Evolutionary conservation across 2,888 invertebrate genomes (phyloP).

Genomic region (Philonicus albiceps): DNA sequence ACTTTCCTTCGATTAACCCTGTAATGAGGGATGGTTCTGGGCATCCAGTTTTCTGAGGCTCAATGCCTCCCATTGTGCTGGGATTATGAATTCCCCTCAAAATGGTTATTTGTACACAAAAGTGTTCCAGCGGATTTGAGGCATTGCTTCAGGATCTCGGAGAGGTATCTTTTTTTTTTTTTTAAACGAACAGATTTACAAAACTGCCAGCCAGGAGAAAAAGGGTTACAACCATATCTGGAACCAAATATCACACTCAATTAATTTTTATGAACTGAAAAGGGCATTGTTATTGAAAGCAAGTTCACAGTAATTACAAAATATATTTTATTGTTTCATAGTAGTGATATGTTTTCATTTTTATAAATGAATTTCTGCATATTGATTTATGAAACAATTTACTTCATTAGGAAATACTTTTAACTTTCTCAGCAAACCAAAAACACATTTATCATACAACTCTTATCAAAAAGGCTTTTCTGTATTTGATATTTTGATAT

Average conservation of each 20-base stretch:
- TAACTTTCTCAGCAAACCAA: too few species aligned
- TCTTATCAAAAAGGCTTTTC: too few species aligned
- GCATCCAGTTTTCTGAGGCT: slow-evolving; percentile 14
- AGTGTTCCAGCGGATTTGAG: slow-evolving; percentile 2
- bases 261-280: slow-evolving; percentile 1
- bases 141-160: neutral
- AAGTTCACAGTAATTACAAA: neutral
- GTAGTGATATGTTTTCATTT: neutral
- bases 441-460: too few species aligned
- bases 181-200: neutral
- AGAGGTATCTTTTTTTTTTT: slow-evolving; percentile 5
- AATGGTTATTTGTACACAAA: slow-evolving; percentile 39
- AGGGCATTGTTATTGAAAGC: neutral
- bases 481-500: too few species aligned
- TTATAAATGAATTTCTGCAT: neutral
- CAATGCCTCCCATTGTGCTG: slow-evolving; percentile 37
- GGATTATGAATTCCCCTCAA: slow-evolving; percentile 40
- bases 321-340: neutral
- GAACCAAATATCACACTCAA: slow-evolving; percentile 20
- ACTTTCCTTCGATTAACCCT: slow-evolving; percentile 46
- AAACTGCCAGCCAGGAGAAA: neutral
- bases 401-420: too few species aligned
- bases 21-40: slow-evolving; percentile 43
- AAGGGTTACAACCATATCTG: neutral
- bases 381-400: too few species aligned